phyloP scores from a whole-genome alignment of 2,888 invertebrate species.

The Panzeria rudis region DNA sequence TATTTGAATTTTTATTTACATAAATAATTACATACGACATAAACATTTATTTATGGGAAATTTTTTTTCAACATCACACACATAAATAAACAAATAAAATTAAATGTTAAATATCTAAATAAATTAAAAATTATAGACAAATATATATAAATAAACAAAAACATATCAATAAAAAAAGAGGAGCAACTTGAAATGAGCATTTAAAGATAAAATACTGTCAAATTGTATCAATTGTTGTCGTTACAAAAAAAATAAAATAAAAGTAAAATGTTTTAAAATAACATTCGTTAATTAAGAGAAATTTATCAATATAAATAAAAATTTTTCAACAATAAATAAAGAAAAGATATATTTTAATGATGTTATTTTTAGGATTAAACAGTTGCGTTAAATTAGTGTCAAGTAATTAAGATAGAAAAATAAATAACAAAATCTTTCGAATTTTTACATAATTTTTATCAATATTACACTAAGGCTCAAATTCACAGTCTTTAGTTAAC shows the following conservation, averaged over 20 bases:
- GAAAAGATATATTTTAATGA: neutral
- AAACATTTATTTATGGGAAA: neutral
- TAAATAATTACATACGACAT: neutral
- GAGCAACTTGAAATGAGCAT: no score
- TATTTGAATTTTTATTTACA: no score
- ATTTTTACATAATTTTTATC: neutral
- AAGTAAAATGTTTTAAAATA: no score
- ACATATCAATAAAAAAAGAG: neutral
- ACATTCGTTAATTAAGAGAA: conserved; percentile 3
- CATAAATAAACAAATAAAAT: neutral
- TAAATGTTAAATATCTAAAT: no score
- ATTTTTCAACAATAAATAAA: neutral
- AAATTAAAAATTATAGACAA: no score
- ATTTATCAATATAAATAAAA: conserved; percentile 9
- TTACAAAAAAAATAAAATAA: no score
- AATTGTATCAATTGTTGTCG: neutral
- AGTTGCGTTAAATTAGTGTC: neutral
- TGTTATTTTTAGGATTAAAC: neutral
- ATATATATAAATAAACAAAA: neutral
- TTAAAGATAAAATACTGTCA: neutral
- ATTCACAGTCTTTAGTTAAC: no score
- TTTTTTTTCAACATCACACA: neutral
- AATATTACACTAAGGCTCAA: no score
- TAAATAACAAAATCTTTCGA: neutral
- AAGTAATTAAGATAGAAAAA: neutral